A percentile compares a stretch with the other conserved stretches of the same genome.
These are phyloP conservation scores for Trogon surrucura DNA, from an alignment of 2,113 vertebrate species.

Conservation along the genomic window DNA sequence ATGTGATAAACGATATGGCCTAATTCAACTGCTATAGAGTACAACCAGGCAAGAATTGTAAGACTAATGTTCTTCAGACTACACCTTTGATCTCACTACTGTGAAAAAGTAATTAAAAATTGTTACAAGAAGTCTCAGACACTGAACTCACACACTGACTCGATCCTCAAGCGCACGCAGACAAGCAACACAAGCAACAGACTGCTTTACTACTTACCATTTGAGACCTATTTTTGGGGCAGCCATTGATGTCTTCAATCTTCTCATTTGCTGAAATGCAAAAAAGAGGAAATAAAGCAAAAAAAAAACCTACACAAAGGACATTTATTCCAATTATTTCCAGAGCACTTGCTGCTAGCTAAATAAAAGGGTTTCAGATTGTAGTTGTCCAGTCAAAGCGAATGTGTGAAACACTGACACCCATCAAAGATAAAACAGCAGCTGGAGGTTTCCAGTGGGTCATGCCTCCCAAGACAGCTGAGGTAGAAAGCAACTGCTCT, in stretches of 20 bases:
- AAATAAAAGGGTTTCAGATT: not conserved
- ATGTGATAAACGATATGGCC: not conserved
- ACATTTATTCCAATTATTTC: not conserved
- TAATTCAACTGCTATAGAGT: not conserved
- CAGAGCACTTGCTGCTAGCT: constrained; percentile 37
- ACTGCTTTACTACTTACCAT: constrained; percentile 86
- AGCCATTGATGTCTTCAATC: constrained; percentile 97
- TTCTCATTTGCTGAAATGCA: constrained; percentile 93
- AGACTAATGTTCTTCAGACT: not conserved
- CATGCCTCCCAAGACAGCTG: constrained; percentile 87
- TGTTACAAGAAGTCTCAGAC: not conserved
- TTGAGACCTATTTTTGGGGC: constrained; percentile 95
- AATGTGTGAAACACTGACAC: constrained; percentile 72
- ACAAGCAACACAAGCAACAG: not conserved
- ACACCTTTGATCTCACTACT: not conserved
- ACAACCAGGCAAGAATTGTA: not conserved
- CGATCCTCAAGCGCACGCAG: not conserved
- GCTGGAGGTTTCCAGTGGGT: constrained; percentile 72
- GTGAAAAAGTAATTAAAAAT: not conserved
- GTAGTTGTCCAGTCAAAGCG: constrained; percentile 65
- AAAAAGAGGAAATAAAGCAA: constrained; percentile 14
- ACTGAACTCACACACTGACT: not conserved
- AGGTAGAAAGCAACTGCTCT: constrained; percentile 84
- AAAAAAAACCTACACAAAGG: not conserved
- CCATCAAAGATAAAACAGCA: constrained; percentile 40